Conservation (phyloP, 2,888 invertebrate species). For the Tipula confusa region DNA sequence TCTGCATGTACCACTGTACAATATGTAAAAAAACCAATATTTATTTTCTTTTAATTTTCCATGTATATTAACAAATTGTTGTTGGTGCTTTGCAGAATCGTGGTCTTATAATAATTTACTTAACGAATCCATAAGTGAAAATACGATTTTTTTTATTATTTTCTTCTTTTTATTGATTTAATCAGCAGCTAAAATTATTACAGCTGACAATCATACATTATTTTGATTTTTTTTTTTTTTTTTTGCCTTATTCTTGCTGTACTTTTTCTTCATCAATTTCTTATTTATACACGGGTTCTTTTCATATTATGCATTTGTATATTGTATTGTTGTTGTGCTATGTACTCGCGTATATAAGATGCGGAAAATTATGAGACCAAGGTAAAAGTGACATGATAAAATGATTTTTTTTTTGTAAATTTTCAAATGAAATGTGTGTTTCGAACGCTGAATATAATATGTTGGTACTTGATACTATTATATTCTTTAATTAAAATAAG, state of each 20-base stretch:
- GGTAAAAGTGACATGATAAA: background rate
- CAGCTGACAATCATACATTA: constrained; percentile 3
- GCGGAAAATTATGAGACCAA: no score
- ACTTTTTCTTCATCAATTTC: constrained; percentile 3
- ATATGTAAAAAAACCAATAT: background rate
- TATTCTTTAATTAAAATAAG: background rate
- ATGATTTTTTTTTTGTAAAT: background rate
- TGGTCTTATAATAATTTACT: constrained; percentile 9
- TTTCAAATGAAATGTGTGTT: background rate
- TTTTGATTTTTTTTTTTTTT: background rate
- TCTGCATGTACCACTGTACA: background rate
- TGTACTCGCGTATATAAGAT: background rate
- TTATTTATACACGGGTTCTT: constrained; percentile 15
- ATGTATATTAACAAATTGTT: background rate
- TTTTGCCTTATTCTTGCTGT: background rate
- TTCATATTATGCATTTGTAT: background rate
- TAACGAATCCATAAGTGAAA: background rate
- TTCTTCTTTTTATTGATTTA: background rate
- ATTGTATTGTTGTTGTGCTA: background rate
- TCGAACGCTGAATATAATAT: background rate
- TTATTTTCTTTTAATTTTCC: background rate
- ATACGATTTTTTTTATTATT: background rate
- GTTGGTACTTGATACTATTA: background rate
- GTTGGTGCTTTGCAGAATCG: background rate
- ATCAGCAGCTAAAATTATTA: constrained; percentile 12